A percentile compares a stretch with the other conserved stretches of the same genome.
Evolutionary conservation across 2,797 vertebrate species (phyloP).

Genomic region (Acipenser ruthenus): DNA sequence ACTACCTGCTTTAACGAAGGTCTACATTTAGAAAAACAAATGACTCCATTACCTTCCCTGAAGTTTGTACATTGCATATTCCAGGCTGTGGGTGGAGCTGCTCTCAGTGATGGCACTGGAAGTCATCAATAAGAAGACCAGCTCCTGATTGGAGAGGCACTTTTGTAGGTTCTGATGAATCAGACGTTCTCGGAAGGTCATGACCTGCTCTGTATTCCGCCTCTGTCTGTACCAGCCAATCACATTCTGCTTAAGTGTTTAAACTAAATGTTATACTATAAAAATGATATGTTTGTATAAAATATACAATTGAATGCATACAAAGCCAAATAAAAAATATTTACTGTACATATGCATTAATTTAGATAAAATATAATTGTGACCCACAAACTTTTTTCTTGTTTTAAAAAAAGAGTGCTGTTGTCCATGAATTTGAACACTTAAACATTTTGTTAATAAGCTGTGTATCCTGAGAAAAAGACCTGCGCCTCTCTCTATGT

Average conservation of each 20-base stretch:
- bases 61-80: constrained; percentile 78
- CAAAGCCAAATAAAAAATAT: too few species aligned
- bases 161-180: constrained; percentile 75
- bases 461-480: too few species aligned
- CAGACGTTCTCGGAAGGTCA: constrained; percentile 78
- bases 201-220: constrained; percentile 76
- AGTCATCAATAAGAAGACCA: constrained; percentile 81
- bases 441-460: too few species aligned
- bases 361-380: too few species aligned
- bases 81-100: constrained; percentile 75
- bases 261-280: too few species aligned
- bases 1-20: background rate
- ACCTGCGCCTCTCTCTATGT: too few species aligned
- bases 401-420: too few species aligned
- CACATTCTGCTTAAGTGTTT: constrained; percentile 55
- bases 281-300: too few species aligned
- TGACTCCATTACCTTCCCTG: constrained; percentile 65
- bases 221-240: constrained; percentile 93
- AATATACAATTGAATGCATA: background rate
- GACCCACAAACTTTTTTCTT: too few species aligned
- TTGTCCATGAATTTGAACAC: too few species aligned
- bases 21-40: background rate
- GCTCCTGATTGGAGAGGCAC: constrained; percentile 67
- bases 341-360: too few species aligned
- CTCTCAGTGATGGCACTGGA: constrained; percentile 57